Evolutionary conservation across 2,113 vertebrate species (phyloP).

Genomic region (Microtus oregoni): DNA sequence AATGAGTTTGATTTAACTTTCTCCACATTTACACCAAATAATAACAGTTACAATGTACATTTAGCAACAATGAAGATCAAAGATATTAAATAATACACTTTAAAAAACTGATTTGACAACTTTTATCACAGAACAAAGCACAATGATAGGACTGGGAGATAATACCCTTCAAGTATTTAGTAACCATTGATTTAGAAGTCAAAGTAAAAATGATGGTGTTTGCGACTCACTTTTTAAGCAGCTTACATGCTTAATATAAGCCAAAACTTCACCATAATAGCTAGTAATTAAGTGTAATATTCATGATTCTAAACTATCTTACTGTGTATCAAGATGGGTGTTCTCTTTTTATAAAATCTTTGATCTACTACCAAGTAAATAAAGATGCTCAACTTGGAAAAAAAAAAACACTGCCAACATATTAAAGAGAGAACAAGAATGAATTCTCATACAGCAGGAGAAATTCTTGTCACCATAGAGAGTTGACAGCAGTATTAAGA

Average conservation of each 20-base stretch:
- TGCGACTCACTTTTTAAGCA: not conserved
- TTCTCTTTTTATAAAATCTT: constrained; percentile 63
- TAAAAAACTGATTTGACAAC: not conserved
- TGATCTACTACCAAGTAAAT: constrained; percentile 1
- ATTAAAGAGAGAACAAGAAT: not conserved
- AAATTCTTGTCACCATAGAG: constrained; percentile 54
- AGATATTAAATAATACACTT: not conserved
- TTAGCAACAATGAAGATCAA: not conserved
- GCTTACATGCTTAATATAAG: not conserved
- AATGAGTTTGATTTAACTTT: not conserved
- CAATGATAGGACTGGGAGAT: not conserved
- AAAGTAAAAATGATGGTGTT: not conserved
- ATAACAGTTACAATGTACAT: not conserved
- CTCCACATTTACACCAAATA: not conserved
- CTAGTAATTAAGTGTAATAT: constrained; percentile 4
- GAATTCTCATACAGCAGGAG: not conserved
- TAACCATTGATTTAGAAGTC: not conserved
- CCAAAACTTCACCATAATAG: constrained; percentile 28
- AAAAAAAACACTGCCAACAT: constrained; percentile 45
- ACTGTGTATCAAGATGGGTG: not conserved
- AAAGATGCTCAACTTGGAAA: not conserved
- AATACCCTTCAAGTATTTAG: not conserved
- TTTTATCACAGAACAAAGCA: not conserved
- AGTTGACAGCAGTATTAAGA: constrained; percentile 19
- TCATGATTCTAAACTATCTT: constrained; percentile 47